Conservation (phyloP, 1,140 invertebrate genomes). For the Cydia splendana region DNA sequence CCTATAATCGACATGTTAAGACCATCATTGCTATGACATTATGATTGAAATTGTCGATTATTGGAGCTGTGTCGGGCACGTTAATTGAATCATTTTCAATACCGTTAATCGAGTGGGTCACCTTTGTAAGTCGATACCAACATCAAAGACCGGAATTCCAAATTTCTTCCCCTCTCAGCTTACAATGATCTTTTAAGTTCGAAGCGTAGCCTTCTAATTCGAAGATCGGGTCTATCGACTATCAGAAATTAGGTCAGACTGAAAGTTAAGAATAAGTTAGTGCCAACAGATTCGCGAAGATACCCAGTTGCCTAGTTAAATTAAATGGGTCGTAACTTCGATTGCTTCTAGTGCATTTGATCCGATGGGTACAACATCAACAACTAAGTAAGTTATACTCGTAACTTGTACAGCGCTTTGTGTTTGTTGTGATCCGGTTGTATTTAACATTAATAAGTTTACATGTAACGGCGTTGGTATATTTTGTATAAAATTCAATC, state of each 20-base stretch:
- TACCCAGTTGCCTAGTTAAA: constrained; percentile 21
- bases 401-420: not conserved
- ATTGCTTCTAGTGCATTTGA: constrained; percentile 16
- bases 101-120: not conserved
- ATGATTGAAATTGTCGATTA: too few species aligned
- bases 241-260: constrained; percentile 24
- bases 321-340: constrained; percentile 23
- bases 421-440: not conserved
- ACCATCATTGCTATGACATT: too few species aligned
- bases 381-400: not conserved
- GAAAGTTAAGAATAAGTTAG: constrained; percentile 26
- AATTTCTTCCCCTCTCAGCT: constrained; percentile 9
- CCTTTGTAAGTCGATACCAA: not conserved
- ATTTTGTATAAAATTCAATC: not conserved
- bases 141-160: constrained; percentile 14
- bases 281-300: constrained; percentile 12
- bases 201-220: constrained; percentile 6
- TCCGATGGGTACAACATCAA: not conserved
- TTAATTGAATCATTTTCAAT: not conserved
- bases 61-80: too few species aligned
- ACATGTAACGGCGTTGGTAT: not conserved
- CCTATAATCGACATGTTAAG: too few species aligned
- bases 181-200: constrained; percentile 8
- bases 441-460: not conserved
- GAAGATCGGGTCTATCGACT: constrained; percentile 13